Conservation (phyloP, 2,113 vertebrate species). For the Tachuris rubrigastra region DNA sequence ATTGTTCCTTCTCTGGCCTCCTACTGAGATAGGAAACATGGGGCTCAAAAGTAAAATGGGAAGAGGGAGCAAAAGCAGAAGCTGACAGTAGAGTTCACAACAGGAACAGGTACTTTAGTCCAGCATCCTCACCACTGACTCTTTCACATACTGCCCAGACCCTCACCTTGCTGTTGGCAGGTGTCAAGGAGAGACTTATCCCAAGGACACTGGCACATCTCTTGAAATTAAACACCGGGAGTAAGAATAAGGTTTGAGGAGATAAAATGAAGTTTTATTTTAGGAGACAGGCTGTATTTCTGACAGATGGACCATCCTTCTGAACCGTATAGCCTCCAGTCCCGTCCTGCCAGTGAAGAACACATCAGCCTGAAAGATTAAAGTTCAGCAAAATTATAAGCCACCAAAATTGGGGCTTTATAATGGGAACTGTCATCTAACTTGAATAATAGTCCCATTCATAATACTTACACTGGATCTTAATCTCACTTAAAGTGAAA, state of each 20-base stretch:
- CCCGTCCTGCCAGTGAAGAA: background rate
- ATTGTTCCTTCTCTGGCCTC: background rate
- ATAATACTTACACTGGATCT: constrained; percentile 48
- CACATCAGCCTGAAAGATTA: constrained; percentile 19
- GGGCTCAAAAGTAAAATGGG: background rate
- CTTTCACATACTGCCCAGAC: background rate
- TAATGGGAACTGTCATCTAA: constrained; percentile 43
- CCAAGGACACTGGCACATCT: background rate
- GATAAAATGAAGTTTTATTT: constrained; percentile 23
- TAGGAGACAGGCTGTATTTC: background rate
- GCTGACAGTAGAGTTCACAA: background rate
- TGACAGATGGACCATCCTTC: constrained; percentile 5
- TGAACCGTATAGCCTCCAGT: constrained; percentile 4
- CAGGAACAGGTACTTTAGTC: background rate
- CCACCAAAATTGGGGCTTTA: background rate
- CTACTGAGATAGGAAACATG: background rate
- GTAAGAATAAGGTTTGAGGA: background rate
- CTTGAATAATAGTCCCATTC: constrained; percentile 43
- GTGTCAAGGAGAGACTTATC: background rate
- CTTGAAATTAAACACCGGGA: background rate
- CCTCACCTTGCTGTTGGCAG: background rate
- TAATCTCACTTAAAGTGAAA: constrained; percentile 56
- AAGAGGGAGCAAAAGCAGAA: background rate
- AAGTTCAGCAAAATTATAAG: constrained; percentile 58
- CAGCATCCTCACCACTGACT: background rate